Percentiles rank a stretch among this genome's conserved stretches.
These are phyloP conservation scores for Diceros bicornis DNA, from an alignment of 2,797 vertebrate species.

Conservation along the genomic window DNA sequence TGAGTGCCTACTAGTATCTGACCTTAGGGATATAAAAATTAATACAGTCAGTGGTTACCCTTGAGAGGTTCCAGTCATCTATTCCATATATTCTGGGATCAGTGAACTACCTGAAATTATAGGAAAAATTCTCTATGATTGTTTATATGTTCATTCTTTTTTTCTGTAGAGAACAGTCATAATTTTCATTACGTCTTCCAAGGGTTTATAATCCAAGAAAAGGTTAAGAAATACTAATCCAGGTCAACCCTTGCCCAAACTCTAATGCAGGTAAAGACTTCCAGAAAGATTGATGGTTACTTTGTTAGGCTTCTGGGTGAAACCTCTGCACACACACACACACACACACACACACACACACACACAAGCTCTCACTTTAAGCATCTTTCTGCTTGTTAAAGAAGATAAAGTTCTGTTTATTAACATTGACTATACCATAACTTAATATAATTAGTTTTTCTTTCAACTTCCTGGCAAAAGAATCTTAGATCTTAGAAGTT, in stretches of 20 bases:
- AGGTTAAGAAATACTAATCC: neutral
- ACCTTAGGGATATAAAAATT: neutral
- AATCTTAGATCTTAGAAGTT: slow-evolving; percentile 10
- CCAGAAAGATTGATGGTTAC: neutral
- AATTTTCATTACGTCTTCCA: neutral
- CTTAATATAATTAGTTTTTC: slow-evolving; percentile 14
- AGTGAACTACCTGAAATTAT: neutral
- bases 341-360: neutral
- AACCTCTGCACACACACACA: neutral
- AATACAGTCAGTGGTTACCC: neutral
- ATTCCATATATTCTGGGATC: neutral
- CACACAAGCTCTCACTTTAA: neutral
- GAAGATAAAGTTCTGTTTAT: neutral
- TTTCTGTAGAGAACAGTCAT: neutral
- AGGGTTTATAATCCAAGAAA: neutral
- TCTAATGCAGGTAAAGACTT: neutral
- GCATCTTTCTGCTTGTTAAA: neutral
- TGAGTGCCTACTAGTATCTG: neutral
- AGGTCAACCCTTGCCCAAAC: neutral
- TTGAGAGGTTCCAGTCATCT: neutral
- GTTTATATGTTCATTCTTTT: neutral
- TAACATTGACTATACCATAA: neutral
- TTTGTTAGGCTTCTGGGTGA: neutral
- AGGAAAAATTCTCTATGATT: neutral
- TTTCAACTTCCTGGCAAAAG: neutral